A percentile compares a stretch with the other conserved stretches of the same genome.
Conservation (phyloP, 2,797 vertebrate species). For the Margarornis squamiger region DNA sequence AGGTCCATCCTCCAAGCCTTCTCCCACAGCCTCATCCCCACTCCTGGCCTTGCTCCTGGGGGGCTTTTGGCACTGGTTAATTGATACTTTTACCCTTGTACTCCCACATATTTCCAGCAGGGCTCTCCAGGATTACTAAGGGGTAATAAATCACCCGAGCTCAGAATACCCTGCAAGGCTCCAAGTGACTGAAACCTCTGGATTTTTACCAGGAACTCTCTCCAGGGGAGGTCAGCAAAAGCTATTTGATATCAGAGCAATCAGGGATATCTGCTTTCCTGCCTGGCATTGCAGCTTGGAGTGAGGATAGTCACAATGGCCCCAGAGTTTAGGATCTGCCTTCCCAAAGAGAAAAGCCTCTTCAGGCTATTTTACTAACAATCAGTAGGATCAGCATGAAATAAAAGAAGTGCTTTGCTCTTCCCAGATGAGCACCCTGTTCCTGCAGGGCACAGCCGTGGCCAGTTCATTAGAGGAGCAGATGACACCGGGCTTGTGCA, state of each 20-base stretch:
- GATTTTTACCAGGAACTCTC: slow-evolving; percentile 2
- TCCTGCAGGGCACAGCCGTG: neutral
- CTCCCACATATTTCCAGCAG: neutral
- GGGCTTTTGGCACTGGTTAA: neutral
- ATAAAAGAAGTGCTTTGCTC: neutral
- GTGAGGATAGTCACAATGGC: fast-evolving
- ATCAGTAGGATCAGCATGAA: neutral
- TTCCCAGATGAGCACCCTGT: neutral
- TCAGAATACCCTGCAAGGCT: neutral
- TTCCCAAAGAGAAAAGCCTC: neutral
- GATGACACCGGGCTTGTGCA: neutral
- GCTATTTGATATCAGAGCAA: neutral
- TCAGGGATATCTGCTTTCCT: neutral
- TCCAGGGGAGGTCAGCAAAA: neutral
- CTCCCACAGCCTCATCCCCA: neutral
- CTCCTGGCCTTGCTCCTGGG: neutral
- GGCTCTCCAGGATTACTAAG: neutral
- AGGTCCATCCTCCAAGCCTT: neutral
- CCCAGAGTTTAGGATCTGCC: neutral
- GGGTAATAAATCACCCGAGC: slow-evolving; percentile 17
- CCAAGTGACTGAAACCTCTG: neutral
- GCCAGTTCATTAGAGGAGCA: neutral
- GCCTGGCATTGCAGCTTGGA: neutral
- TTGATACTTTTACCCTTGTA: neutral
- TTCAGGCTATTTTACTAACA: neutral